A percentile compares a stretch with the other conserved stretches of the same genome.
These are phyloP conservation scores for Cheilosia vulpina DNA, from an alignment of 2,888 invertebrate species.

Conservation along the genomic window DNA sequence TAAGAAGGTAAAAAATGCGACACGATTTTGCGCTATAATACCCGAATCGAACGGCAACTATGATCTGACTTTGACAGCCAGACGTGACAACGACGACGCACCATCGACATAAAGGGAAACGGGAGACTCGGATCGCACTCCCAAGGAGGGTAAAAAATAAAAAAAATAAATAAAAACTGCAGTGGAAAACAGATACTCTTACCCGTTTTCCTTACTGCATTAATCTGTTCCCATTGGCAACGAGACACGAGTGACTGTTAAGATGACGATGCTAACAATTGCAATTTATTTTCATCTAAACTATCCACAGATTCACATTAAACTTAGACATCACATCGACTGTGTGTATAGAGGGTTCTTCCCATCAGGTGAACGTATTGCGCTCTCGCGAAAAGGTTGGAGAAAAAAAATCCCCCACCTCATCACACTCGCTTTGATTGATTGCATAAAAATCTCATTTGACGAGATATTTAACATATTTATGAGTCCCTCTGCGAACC, in stretches of 20 bases:
- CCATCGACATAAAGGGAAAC: constrained; percentile 25
- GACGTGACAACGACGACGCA: constrained; percentile 65
- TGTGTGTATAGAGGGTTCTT: constrained; percentile 8
- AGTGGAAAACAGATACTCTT: constrained; percentile 18
- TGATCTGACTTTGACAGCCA: constrained; percentile 69
- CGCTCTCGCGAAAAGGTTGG: constrained; percentile 5
- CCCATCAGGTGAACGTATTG: constrained; percentile 11
- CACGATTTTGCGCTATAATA: constrained; percentile 61
- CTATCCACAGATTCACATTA: constrained; percentile 28
- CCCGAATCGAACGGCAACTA: constrained; percentile 43
- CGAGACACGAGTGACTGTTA: constrained; percentile 21
- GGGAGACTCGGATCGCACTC: constrained; percentile 19
- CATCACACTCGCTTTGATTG: constrained; percentile 70
- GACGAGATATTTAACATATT: constrained; percentile 77
- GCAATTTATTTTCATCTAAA: constrained; percentile 52
- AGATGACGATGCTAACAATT: constrained; percentile 30
- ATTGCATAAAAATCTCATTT: constrained; percentile 77
- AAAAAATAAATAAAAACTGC: not conserved
- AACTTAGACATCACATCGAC: not conserved
- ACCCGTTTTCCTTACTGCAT: constrained; percentile 48
- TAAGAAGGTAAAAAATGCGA: constrained; percentile 28
- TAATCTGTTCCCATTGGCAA: constrained; percentile 45
- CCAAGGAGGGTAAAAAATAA: not conserved
- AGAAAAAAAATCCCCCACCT: constrained; percentile 51
- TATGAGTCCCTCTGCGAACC: constrained; percentile 69